These are phyloP conservation scores for Microctenopoma lineatum DNA, from an alignment of 2,797 vertebrate genomes.

Conservation along the genomic window DNA sequence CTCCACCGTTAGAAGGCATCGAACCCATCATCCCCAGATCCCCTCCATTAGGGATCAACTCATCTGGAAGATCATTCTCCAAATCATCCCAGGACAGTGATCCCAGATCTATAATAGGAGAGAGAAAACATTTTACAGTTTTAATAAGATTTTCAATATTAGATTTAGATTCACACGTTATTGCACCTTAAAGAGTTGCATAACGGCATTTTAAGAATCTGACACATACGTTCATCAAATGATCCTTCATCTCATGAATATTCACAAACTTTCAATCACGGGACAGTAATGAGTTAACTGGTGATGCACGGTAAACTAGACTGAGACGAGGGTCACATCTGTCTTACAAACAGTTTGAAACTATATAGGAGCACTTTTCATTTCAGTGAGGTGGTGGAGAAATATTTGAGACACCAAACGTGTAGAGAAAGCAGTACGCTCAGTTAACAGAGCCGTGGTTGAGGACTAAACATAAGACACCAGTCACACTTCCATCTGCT, in stretches of 20 bases:
- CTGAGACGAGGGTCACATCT: slow-evolving; percentile 19
- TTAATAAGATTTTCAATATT: slow-evolving; percentile 7
- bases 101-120: slow-evolving; percentile 86
- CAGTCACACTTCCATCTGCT: slow-evolving; percentile 34
- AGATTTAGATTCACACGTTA: neutral
- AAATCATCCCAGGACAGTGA: slow-evolving; percentile 92
- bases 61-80: slow-evolving; percentile 98
- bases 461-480: slow-evolving; percentile 1
- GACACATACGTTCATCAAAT: neutral
- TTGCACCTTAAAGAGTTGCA: neutral
- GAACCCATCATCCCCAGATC: slow-evolving; percentile 88
- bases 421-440: neutral
- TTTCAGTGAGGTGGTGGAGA: slow-evolving; percentile 21
- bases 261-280: slow-evolving; percentile 8
- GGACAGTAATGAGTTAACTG: slow-evolving; percentile 24
- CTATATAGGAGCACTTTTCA: slow-evolving; percentile 35
- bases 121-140: slow-evolving; percentile 21
- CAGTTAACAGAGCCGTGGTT: slow-evolving; percentile 1
- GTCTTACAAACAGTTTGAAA: slow-evolving; percentile 39
- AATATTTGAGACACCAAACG: slow-evolving; percentile 48
- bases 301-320: slow-evolving; percentile 2
- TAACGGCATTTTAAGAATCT: neutral
- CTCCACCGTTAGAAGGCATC: slow-evolving; percentile 80
- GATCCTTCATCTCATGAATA: slow-evolving; percentile 4
- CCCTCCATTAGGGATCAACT: slow-evolving; percentile 94